A percentile compares a stretch with the other conserved stretches of the same genome.
These are phyloP conservation scores for Alectoris magna DNA, from an alignment of 2,797 vertebrate genomes.

Conservation along the genomic window DNA sequence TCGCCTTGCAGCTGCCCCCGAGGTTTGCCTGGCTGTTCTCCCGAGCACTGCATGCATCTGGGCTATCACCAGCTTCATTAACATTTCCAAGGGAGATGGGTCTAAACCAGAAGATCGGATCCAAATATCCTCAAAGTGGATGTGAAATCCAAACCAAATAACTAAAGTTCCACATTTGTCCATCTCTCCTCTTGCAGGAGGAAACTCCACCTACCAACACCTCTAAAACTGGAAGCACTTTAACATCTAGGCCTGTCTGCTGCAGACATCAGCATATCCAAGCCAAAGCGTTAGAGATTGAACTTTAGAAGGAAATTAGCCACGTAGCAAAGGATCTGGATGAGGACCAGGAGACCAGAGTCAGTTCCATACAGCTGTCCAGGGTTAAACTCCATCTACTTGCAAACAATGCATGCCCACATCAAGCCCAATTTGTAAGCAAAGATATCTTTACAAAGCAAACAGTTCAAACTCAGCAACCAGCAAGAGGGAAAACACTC, in stretches of 20 bases:
- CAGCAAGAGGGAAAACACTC: not conserved
- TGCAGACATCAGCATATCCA: not conserved
- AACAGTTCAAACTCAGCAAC: not conserved
- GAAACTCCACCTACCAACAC: not conserved
- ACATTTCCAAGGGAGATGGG: not conserved
- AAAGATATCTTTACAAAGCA: not conserved
- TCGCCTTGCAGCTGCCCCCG: not conserved
- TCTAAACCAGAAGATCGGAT: not conserved
- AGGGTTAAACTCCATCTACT: not conserved
- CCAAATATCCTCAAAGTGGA: not conserved
- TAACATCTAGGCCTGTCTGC: not conserved
- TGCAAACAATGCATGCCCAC: not conserved
- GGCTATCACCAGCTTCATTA: not conserved
- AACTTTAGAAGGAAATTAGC: not conserved
- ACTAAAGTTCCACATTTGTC: not conserved
- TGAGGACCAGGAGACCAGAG: not conserved
- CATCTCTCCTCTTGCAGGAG: not conserved
- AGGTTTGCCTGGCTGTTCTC: not conserved
- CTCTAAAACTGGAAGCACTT: not conserved
- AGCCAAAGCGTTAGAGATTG: not conserved
- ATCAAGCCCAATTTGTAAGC: not conserved
- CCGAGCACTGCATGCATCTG: not conserved
- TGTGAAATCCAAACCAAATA: constrained; percentile 4
- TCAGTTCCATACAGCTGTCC: not conserved
- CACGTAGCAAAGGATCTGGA: not conserved